A percentile compares a stretch with the other conserved stretches of the same genome.
These are phyloP conservation scores for Globodera ellingtonae DNA, from an alignment of 1,140 invertebrate genomes.

Conservation along the genomic window DNA sequence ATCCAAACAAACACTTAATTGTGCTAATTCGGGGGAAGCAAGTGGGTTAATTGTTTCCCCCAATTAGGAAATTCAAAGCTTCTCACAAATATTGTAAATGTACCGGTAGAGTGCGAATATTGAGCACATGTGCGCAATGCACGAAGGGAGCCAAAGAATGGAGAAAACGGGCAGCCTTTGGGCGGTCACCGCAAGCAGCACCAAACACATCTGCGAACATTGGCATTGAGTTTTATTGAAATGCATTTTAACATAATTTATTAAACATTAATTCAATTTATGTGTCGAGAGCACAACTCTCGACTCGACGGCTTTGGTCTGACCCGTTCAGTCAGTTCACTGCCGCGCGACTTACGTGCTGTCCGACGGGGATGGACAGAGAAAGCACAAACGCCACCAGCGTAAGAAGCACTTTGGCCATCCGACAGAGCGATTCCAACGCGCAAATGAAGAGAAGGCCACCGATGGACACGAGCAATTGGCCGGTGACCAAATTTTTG, in stretches of 20 bases:
- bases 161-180: constrained; percentile 56
- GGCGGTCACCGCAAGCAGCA: constrained; percentile 55
- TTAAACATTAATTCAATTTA: too few relatives aligned
- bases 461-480: constrained; percentile 41
- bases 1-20: too few relatives aligned
- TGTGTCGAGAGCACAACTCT: too few relatives aligned
- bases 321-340: too few relatives aligned
- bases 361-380: constrained; percentile 61
- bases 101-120: constrained; percentile 60
- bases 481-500: constrained; percentile 41
- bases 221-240: too few relatives aligned
- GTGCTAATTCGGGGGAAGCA: too few relatives aligned
- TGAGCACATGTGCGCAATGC: constrained; percentile 57
- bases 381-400: constrained; percentile 55
- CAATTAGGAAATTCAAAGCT: background rate
- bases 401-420: constrained; percentile 46
- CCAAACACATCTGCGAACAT: constrained; percentile 54
- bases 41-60: too few relatives aligned
- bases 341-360: constrained; percentile 52
- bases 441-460: constrained; percentile 53
- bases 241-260: too few relatives aligned
- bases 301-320: too few relatives aligned
- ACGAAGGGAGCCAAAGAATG: constrained; percentile 62
- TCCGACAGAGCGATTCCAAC: constrained; percentile 51
- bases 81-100: background rate